Conservation (phyloP, 2,888 invertebrate species). For the Dryobotodes eremita region DNA sequence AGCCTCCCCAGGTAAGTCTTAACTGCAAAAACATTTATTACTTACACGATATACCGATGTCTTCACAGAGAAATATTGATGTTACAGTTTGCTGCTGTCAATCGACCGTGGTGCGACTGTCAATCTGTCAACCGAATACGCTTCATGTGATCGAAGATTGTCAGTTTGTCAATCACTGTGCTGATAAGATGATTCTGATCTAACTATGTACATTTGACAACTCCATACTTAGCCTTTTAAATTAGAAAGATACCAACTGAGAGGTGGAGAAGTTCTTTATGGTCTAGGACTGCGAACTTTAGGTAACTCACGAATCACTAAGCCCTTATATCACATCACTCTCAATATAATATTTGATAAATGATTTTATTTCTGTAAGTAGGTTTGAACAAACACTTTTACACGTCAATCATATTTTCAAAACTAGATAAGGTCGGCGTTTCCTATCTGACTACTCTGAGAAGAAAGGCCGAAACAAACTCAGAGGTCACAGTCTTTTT, state of each 20-base stretch:
- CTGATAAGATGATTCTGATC: not conserved
- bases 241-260: not conserved
- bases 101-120: slow-evolving; percentile 3
- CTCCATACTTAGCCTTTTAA: not conserved
- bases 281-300: not conserved
- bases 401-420: no score
- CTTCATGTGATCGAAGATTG: not conserved
- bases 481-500: no score
- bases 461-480: no score
- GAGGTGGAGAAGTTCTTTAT: not conserved
- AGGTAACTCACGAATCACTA: not conserved
- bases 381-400: no score
- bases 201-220: not conserved
- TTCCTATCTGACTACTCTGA: no score
- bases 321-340: not conserved
- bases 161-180: slow-evolving; percentile 10
- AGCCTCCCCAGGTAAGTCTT: not conserved
- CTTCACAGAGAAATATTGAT: slow-evolving; percentile 15
- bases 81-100: slow-evolving; percentile 17
- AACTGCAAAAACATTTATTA: slow-evolving; percentile 48
- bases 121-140: slow-evolving; percentile 23
- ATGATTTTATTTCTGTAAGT: no score
- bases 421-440: no score
- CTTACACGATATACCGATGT: slow-evolving; percentile 7
- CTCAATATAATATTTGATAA: not conserved